A percentile compares a stretch with the other conserved stretches of the same genome.
Evolutionary conservation across 2,113 vertebrate species (phyloP).

Genomic region (Tragulus kanchil): DNA sequence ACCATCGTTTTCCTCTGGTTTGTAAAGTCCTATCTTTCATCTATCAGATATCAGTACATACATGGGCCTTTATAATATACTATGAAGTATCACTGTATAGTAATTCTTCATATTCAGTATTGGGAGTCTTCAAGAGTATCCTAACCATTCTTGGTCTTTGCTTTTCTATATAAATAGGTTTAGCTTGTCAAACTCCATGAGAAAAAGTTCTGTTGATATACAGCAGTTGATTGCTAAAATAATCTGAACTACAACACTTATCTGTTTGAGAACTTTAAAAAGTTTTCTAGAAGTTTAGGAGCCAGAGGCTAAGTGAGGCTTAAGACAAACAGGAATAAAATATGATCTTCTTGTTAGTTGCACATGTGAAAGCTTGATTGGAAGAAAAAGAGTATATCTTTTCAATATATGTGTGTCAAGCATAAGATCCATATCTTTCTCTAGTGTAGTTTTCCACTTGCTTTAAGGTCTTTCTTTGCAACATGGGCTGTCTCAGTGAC

Average conservation of each 20-base stretch:
- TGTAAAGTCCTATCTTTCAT: neutral
- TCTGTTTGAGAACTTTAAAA: slow-evolving; percentile 61
- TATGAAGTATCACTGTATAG: neutral
- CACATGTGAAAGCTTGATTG: neutral
- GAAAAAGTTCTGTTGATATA: neutral
- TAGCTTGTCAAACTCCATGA: neutral
- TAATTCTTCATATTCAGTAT: neutral
- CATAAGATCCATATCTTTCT: neutral
- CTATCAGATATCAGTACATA: neutral
- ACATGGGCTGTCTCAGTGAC: neutral
- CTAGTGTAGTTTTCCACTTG: neutral
- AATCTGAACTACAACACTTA: slow-evolving; percentile 10
- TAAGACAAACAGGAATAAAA: slow-evolving; percentile 46
- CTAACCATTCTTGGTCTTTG: neutral
- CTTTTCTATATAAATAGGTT: neutral
- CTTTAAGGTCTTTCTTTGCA: neutral
- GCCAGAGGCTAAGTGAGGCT: neutral
- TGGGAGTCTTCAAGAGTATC: neutral
- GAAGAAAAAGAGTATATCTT: slow-evolving; percentile 32
- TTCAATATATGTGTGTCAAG: neutral
- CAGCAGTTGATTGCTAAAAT: slow-evolving; percentile 28
- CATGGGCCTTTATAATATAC: neutral
- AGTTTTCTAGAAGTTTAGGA: slow-evolving; percentile 45
- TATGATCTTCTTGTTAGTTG: slow-evolving; percentile 44
- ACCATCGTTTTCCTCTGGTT: neutral